Evolutionary conservation across 2,797 vertebrate species (phyloP).

Genomic region (Cichlasoma orientale): DNA sequence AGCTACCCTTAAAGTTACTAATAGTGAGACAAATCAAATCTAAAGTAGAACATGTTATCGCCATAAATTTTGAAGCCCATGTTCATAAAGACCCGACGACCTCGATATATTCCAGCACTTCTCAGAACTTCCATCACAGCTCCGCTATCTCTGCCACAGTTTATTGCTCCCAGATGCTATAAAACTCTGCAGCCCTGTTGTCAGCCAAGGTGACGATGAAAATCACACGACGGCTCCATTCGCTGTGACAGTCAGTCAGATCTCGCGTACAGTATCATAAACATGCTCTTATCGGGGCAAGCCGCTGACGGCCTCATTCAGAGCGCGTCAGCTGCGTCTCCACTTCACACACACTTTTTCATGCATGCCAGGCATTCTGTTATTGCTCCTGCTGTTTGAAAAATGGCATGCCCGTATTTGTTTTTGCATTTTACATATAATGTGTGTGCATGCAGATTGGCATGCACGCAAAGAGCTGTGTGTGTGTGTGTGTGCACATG

Average conservation of each 20-base stretch:
- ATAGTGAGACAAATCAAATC: constrained; percentile 8
- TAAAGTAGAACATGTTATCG: constrained; percentile 30
- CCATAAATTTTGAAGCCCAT: constrained; percentile 29
- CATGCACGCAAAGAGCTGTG: background rate
- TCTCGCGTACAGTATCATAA: constrained; percentile 44
- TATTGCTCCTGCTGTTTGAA: constrained; percentile 44
- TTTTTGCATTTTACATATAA: constrained; percentile 38
- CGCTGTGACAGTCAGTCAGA: constrained; percentile 63
- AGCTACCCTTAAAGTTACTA: background rate
- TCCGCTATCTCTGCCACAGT: constrained; percentile 40
- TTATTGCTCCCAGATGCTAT: constrained; percentile 69
- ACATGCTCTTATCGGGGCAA: constrained; percentile 57
- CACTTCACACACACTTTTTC: constrained; percentile 15
- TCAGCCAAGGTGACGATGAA: constrained; percentile 68
- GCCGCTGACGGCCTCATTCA: constrained; percentile 43
- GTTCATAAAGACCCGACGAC: constrained; percentile 50
- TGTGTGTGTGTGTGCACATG: constrained; percentile 10
- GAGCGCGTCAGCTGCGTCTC: constrained; percentile 18
- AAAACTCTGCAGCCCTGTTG: constrained; percentile 50
- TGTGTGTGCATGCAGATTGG: constrained; percentile 15
- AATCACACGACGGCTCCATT: constrained; percentile 56
- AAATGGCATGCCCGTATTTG: constrained; percentile 45
- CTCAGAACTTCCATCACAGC: constrained; percentile 43
- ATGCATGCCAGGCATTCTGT: background rate
- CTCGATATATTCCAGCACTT: background rate